Evolutionary conservation across 2,888 invertebrate species (phyloP).

Genomic region (Caenorhabditis parvicauda): DNA sequence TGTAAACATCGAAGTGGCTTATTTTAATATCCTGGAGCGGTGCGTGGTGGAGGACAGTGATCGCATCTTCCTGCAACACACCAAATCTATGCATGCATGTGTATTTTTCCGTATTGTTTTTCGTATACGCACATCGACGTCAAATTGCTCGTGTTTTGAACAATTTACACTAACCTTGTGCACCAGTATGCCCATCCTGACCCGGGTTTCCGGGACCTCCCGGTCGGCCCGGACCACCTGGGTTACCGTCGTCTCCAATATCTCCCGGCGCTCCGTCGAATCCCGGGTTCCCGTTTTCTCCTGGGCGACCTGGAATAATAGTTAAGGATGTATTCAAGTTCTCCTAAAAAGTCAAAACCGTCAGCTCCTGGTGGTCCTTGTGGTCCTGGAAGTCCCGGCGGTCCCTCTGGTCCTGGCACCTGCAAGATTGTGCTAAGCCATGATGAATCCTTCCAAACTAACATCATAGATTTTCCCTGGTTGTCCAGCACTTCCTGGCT

Average conservation of each 20-base stretch:
- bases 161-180: slow-evolving; percentile 17
- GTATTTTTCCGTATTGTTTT: slow-evolving; percentile 7
- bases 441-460: not conserved
- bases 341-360: slow-evolving; percentile 13
- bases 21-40: slow-evolving; percentile 46
- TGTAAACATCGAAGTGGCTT: no score
- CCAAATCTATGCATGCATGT: slow-evolving; percentile 9
- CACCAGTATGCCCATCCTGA: slow-evolving; percentile 32
- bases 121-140: not conserved
- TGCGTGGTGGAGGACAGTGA: slow-evolving; percentile 46
- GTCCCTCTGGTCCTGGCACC: slow-evolving; percentile 20
- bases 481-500: slow-evolving; percentile 5
- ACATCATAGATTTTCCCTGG: not conserved
- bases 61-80: slow-evolving; percentile 37
- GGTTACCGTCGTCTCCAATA: slow-evolving; percentile 33
- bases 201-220: slow-evolving; percentile 29
- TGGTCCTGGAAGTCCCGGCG: slow-evolving; percentile 37
- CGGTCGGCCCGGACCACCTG: slow-evolving; percentile 36
- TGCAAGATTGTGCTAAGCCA: slow-evolving; percentile 8
- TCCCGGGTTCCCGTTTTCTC: slow-evolving; percentile 36
- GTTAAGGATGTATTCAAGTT: not conserved
- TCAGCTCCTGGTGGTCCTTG: slow-evolving; percentile 35
- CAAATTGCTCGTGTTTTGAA: not conserved
- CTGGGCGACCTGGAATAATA: slow-evolving; percentile 31
- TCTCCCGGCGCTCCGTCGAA: slow-evolving; percentile 38